Evolutionary conservation across 1,140 invertebrate species (phyloP), one percentile per base, ranked within the genome.

Genomic region (Megathymus violae): DNA sequence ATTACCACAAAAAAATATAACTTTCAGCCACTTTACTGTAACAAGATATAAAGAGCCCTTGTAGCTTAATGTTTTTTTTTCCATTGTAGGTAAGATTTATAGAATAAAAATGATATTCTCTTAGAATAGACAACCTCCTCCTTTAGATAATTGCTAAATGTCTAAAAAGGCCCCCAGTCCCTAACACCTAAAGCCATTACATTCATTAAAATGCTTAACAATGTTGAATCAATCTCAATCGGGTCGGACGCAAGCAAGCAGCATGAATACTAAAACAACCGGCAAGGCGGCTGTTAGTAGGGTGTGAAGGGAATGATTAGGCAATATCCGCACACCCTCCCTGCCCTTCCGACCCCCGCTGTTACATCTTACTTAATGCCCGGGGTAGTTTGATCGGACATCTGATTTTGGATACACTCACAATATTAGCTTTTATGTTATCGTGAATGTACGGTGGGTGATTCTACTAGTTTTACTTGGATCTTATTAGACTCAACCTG

Each of bases 211-310:
- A 43, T 56, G 66, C 44, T 59, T 74, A 73, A 79, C 74, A 89
- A 87, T 83, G 62, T 73, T 71, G 73, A 76, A 89, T 85, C 81
- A 85, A 87, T 82, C 75, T 76, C 69, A 56, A 44, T 44, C 47
- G 46, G 62, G 66, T 56, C 59, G 62, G 72, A 65, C 60, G 56
- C 66, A 67, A 60, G 69, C 31, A 72, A 69, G 74, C 66, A 71
- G 78, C 78, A 85, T 90, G 87, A 87, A 88, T 88, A 73, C 78
- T 88, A 90, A 90, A 90, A 88, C 88, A 90, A 88, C 87, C 76
- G 81, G 74, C 76, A 75, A 25, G 22, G 22, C 3, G 3, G 22
- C 3, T n/a, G 82, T 82, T 84, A 82, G 81, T 83, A 82, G 84
- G 84, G 84, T 82, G 85, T 76, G 78, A 83, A 85, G 66, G 79